Evolutionary conservation across 2,113 vertebrate species (phyloP).

Genomic region (Recurvirostra avosetta): DNA sequence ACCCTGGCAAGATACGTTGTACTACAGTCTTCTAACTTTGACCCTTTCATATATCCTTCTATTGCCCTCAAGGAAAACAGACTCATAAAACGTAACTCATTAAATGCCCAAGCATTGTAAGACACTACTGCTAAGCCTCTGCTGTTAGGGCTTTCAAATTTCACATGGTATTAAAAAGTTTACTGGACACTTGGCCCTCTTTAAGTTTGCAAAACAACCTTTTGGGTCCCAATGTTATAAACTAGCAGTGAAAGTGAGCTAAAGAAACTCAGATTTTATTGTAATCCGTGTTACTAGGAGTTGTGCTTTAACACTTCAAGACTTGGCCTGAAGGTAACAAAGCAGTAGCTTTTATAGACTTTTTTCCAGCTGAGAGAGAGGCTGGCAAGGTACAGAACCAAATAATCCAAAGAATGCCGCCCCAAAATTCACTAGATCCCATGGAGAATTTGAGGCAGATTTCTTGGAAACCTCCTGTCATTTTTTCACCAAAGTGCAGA

Average conservation of each 20-base stretch:
- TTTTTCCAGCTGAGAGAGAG: not conserved
- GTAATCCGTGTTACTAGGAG: conserved; percentile 50
- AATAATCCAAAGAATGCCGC: not conserved
- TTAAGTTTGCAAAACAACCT: conserved; percentile 52
- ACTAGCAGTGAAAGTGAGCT: conserved; percentile 34
- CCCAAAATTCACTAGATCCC: not conserved
- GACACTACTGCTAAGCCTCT: conserved; percentile 20
- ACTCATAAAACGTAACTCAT: conserved; percentile 45
- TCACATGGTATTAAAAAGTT: conserved; percentile 60
- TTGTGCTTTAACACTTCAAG: conserved; percentile 45
- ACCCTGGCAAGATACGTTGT: not conserved
- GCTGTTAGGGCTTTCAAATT: conserved; percentile 42
- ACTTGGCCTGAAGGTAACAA: conserved; percentile 11
- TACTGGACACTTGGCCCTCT: conserved; percentile 56
- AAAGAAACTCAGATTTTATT: conserved; percentile 44
- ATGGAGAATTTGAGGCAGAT: not conserved
- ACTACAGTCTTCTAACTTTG: not conserved
- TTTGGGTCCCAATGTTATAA: conserved; percentile 39
- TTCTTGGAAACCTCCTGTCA: not conserved
- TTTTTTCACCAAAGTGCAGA: not conserved
- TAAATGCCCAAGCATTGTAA: conserved; percentile 37
- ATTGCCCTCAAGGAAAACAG: conserved; percentile 20
- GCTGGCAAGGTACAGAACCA: not conserved
- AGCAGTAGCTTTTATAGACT: conserved; percentile 35
- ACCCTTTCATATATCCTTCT: conserved; percentile 40